phyloP scores from a whole-genome alignment of 2,113 vertebrate species.

The Bagarius yarrelli region DNA sequence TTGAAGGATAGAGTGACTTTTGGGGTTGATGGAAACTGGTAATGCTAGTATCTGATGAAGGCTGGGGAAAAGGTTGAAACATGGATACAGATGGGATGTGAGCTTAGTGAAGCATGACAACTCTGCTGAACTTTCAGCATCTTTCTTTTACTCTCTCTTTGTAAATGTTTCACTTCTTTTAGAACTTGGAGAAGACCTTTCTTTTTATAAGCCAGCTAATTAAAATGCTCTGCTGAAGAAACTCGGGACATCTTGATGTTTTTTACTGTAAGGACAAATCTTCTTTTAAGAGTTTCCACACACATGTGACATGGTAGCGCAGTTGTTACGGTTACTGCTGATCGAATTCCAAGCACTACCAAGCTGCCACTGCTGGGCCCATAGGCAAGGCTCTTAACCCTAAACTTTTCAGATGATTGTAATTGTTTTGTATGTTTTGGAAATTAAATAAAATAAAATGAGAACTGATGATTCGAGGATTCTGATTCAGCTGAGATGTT shows the following conservation, averaged over 20 bases:
- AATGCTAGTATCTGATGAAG: constrained; percentile 63
- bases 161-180: background rate
- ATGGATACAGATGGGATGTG: background rate
- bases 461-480: background rate
- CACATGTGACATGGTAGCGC: no score
- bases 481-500: background rate
- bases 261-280: background rate
- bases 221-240: background rate
- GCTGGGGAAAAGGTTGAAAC: constrained; percentile 19
- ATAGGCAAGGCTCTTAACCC: no score
- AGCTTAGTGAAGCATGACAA: constrained; percentile 35
- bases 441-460: no score
- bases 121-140: constrained; percentile 37
- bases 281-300: background rate
- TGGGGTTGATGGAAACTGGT: constrained; percentile 64
- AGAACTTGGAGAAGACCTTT: background rate
- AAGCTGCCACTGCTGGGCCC: no score
- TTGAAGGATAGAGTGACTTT: constrained; percentile 40
- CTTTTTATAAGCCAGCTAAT: constrained; percentile 7
- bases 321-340: no score
- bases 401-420: no score
- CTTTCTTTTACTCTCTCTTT: constrained; percentile 6
- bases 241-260: background rate
- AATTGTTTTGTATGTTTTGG: no score
- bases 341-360: no score